Conservation (phyloP, 2,113 vertebrate genomes). For the Galbula dea region DNA sequence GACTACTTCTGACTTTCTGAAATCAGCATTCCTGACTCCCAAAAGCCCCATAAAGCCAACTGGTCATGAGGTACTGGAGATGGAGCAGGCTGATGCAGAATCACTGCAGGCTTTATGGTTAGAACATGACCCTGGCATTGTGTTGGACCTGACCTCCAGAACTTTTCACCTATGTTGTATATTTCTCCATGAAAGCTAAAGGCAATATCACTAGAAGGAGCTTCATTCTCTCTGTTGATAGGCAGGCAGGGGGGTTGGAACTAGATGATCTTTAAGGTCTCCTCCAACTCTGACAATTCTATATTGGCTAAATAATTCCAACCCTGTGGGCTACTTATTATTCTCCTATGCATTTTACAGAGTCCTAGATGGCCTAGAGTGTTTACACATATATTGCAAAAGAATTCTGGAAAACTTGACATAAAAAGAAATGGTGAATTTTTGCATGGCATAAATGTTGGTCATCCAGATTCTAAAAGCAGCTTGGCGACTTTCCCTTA, state of each 20-base stretch:
- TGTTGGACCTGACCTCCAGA: too few species aligned
- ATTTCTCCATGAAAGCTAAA: not conserved
- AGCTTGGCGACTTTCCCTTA: not conserved
- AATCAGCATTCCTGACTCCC: not conserved
- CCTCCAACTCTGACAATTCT: too few species aligned
- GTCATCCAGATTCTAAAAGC: not conserved
- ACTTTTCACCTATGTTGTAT: not conserved
- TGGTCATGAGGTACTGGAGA: fast-evolving
- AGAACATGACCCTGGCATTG: fast-evolving
- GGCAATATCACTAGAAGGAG: too few species aligned
- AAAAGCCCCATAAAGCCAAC: too few species aligned
- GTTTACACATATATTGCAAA: too few species aligned
- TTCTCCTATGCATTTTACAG: not conserved
- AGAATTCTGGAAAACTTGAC: not conserved
- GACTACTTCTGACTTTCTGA: not conserved
- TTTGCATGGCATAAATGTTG: not conserved
- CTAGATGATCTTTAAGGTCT: not conserved
- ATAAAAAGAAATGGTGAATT: not conserved
- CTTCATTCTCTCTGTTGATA: too few species aligned
- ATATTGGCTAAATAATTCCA: not conserved
- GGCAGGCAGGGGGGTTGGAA: too few species aligned
- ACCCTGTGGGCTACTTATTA: not conserved
- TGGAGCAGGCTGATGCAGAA: not conserved
- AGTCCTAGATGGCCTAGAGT: not conserved
- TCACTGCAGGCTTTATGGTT: not conserved